phyloP scores from a whole-genome alignment of 2,888 invertebrate genomes.

The Microdon myrmicae region DNA sequence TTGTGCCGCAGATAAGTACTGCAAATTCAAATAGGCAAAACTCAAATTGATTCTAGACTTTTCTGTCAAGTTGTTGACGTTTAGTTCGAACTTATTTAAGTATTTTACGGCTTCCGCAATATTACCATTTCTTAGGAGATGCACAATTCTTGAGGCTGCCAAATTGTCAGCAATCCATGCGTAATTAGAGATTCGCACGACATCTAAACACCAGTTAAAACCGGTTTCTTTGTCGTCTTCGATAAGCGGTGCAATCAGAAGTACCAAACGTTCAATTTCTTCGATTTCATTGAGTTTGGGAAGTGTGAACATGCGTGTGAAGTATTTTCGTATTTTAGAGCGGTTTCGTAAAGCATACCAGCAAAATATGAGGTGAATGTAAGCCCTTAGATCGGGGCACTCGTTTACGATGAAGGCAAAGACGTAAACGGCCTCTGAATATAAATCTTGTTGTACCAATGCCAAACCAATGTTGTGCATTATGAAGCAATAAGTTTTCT shows the following conservation, averaged over 20 bases:
- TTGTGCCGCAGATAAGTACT: conserved; percentile 9
- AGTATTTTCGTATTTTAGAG: conserved; percentile 17
- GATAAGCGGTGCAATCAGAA: conserved; percentile 19
- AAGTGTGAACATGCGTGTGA: conserved; percentile 12
- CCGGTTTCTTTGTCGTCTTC: conserved; percentile 24
- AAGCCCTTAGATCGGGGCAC: conserved; percentile 21
- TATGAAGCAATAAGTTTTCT: conserved; percentile 16
- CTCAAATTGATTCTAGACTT: conserved; percentile 34
- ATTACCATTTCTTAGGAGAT: neutral
- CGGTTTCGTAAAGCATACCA: conserved; percentile 1
- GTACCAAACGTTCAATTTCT: conserved; percentile 22
- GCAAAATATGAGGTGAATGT: conserved; percentile 27
- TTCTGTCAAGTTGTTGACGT: conserved; percentile 25
- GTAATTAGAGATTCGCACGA: conserved; percentile 25
- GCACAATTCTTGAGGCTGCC: conserved; percentile 21
- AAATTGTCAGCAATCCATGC: conserved; percentile 41
- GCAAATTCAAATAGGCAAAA: conserved; percentile 25
- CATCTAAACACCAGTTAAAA: conserved; percentile 37
- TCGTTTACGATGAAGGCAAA: conserved; percentile 31
- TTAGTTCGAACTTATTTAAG: conserved; percentile 3
- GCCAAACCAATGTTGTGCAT: conserved; percentile 43
- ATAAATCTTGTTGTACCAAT: conserved; percentile 27
- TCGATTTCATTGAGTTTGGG: conserved; percentile 15
- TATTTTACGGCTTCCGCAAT: neutral
- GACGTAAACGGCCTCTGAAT: conserved; percentile 22